Conservation (phyloP, 2,888 invertebrate species). For the Watsonalla binaria region DNA sequence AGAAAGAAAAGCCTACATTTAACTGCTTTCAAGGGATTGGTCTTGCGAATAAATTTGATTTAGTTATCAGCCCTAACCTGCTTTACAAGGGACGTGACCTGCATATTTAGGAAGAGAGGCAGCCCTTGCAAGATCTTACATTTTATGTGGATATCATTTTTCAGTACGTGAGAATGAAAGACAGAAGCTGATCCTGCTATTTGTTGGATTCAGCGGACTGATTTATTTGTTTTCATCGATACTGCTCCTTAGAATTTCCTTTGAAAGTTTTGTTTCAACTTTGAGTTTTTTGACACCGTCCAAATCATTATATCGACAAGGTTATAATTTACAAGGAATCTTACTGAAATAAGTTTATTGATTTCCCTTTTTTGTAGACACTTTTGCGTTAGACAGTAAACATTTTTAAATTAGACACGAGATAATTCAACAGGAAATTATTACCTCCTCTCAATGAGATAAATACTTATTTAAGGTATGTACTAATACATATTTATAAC, state of each 20-base stretch:
- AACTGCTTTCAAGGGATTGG: conserved; percentile 22
- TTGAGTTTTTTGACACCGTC: too few species aligned
- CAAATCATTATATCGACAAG: too few species aligned
- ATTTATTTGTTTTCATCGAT: conserved; percentile 17
- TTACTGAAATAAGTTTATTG: too few species aligned
- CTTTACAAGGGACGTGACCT: conserved; percentile 48
- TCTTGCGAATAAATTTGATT: conserved; percentile 60
- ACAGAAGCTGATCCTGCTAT: conserved; percentile 3
- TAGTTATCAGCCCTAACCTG: conserved; percentile 57
- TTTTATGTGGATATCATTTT: not conserved
- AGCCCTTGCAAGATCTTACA: not conserved
- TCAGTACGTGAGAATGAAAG: not conserved
- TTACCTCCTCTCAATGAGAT: too few species aligned
- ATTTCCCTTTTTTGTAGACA: too few species aligned
- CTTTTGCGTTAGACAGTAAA: too few species aligned
- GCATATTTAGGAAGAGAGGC: conserved; percentile 33
- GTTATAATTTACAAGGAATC: too few species aligned
- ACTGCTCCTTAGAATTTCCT: conserved; percentile 4
- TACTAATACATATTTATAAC: too few species aligned
- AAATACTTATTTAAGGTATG: too few species aligned
- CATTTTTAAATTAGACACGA: too few species aligned
- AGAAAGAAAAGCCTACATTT: not conserved
- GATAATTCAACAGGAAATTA: too few species aligned
- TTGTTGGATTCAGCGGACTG: conserved; percentile 19
- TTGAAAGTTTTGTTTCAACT: not conserved